Conservation (phyloP, 2,888 invertebrate genomes). For the Ptilodon capucinus region DNA sequence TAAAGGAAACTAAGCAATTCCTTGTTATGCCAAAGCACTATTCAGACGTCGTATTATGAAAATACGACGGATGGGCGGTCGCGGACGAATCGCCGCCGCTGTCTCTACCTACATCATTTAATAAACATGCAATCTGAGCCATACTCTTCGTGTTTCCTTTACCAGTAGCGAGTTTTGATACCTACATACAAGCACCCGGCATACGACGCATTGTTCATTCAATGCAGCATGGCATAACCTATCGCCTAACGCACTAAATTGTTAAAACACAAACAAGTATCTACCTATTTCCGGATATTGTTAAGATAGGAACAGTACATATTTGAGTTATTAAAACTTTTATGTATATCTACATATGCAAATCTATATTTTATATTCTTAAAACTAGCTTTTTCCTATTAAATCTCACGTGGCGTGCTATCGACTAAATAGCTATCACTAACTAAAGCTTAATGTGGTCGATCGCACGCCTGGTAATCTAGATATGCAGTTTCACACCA, state of each 20-base stretch:
- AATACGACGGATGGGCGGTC: constrained; percentile 56
- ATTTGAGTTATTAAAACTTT: not conserved
- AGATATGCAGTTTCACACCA: too few relatives aligned
- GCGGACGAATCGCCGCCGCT: constrained; percentile 23
- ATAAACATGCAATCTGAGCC: constrained; percentile 65
- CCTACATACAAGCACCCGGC: constrained; percentile 2
- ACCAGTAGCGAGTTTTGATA: constrained; percentile 33
- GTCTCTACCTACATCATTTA: constrained; percentile 36
- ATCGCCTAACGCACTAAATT: not conserved
- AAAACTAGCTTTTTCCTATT: too few relatives aligned
- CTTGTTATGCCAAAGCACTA: constrained; percentile 55
- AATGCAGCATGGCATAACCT: not conserved
- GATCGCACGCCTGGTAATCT: too few relatives aligned
- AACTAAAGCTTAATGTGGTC: too few relatives aligned
- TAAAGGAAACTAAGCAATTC: constrained; percentile 44
- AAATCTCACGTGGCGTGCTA: too few relatives aligned
- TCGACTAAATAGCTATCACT: too few relatives aligned
- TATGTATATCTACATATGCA: too few relatives aligned
- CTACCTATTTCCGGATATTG: not conserved
- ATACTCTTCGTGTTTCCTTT: constrained; percentile 43
- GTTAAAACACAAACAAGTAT: constrained; percentile 1
- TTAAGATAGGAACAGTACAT: not conserved
- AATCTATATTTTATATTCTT: too few relatives aligned
- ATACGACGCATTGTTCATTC: constrained; percentile 3
- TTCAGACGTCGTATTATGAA: constrained; percentile 65